A percentile compares a stretch with the other conserved stretches of the same genome.
phyloP scores from a whole-genome alignment of 1,140 invertebrate genomes.

The Drosophila ogumai region DNA sequence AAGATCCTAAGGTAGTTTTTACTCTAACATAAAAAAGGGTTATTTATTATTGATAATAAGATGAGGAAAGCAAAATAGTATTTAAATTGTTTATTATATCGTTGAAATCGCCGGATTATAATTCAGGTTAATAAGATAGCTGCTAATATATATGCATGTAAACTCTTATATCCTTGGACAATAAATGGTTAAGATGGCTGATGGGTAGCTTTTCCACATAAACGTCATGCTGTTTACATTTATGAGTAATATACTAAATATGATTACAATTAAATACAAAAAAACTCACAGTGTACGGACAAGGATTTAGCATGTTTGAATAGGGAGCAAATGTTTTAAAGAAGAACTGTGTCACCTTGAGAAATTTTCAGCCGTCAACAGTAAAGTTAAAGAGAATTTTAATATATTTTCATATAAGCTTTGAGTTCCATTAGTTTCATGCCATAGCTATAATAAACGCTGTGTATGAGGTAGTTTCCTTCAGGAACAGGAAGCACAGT shows the following conservation, averaged over 20 bases:
- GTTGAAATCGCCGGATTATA: too few relatives aligned
- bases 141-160: not conserved
- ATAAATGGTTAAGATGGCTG: constrained; percentile 1
- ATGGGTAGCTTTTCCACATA: constrained; percentile 6
- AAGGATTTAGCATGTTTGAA: not conserved
- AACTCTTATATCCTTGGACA: not conserved
- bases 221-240: not conserved
- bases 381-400: not conserved
- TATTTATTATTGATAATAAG: not conserved
- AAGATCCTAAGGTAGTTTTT: too few relatives aligned
- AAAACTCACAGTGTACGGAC: constrained; percentile 8
- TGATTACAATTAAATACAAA: not conserved
- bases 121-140: not conserved
- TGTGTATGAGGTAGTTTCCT: constrained; percentile 1
- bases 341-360: not conserved
- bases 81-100: too few relatives aligned
- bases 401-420: constrained; percentile 5
- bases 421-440: not conserved
- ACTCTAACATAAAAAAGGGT: too few relatives aligned
- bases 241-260: not conserved
- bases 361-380: not conserved
- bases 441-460: not conserved
- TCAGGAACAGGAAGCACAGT: constrained; percentile 5
- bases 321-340: not conserved
- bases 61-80: not conserved